Base-by-base conservation (phyloP, 2,797 vertebrate genomes). In the Pempheris klunzingeri region DNA sequence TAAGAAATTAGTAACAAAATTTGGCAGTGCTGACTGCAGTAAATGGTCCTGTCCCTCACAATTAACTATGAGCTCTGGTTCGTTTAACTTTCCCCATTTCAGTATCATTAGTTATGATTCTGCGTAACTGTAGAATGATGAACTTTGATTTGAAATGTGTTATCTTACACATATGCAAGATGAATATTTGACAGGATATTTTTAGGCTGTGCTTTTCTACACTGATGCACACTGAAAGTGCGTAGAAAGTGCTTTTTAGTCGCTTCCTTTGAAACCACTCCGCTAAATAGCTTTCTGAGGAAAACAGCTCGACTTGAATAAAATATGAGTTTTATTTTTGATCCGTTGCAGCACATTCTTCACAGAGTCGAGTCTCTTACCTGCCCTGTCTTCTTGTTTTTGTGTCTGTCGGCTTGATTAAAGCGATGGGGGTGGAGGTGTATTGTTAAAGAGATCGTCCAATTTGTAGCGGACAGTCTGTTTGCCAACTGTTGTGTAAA, bases 301-400 rank as follows among this genome's bases (percentile, higher is more conserved):
- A 57, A 62, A 87, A 59, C 67, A 39, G 62, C 63, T 75, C 44
- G n/a, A 15, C 73, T 67, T 89, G 62, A 92, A 91, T 92, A 85
- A 91, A 90, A 84, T 80, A 90, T 90, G 84, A 84, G 81, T 81
- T 74, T 86, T 90, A 90, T 89, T 90, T 90, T 86, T 87, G 61
- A 86, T 78, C 60, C 7, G 5, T 65, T 72, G 66, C 70, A 39
- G 61, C 44, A 58, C n/a, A 76, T 77, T 74, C 73, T 53, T 34
- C 44, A 60, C 69, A n/a, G 22, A 24, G 0, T 17, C 13, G 26
- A 52, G 36, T 60, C 26, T 72, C 24, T 66, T 57, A 75, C 57
- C 22, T 84, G 54, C 47, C 1, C 41, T 69, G 68, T 64, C 47
- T 71, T 79, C 28, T 7, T 67, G 26, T 55, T 26, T 70, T 77